Evolutionary conservation across 23 tunicate genomes (phyloP).

Genomic region (Oikopleura vanhoeffeni): DNA sequence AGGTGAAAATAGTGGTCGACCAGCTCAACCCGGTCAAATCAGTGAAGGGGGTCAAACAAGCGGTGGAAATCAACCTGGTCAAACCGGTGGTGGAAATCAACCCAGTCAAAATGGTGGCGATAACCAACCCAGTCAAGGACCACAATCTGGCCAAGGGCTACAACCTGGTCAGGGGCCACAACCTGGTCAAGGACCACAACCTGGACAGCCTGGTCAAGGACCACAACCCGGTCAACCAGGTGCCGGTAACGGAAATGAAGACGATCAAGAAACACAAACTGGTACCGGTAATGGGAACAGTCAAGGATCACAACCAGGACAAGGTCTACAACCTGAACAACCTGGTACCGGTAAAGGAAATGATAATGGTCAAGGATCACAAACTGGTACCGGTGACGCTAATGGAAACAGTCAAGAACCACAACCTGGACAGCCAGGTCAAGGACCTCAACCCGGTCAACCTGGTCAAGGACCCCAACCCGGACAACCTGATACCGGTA

Average conservation of each 20-base stretch:
- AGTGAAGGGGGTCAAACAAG: neutral
- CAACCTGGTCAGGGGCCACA: neutral
- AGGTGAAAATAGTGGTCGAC: neutral
- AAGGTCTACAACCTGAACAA: neutral
- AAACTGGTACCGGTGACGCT: too few species aligned
- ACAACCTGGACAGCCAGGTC: neutral
- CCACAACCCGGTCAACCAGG: neutral
- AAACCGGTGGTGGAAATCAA: neutral
- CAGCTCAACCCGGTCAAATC: neutral
- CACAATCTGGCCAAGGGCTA: neutral
- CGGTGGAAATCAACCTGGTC: neutral
- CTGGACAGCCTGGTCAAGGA: neutral
- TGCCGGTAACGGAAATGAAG: neutral
- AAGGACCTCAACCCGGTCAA: neutral
- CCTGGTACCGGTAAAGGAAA: too few species aligned
- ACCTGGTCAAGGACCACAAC: neutral
- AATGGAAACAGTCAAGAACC: too few species aligned
- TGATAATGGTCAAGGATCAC: too few species aligned
- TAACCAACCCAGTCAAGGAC: neutral
- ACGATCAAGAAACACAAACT: neutral
- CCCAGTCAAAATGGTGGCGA: neutral
- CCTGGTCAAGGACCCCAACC: slow-evolving; percentile 12
- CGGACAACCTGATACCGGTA: neutral
- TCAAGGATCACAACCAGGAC: neutral
- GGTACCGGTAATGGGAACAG: neutral